Evolutionary conservation across 2,888 invertebrate species (phyloP).

Genomic region (Microctonus hyperodae): DNA sequence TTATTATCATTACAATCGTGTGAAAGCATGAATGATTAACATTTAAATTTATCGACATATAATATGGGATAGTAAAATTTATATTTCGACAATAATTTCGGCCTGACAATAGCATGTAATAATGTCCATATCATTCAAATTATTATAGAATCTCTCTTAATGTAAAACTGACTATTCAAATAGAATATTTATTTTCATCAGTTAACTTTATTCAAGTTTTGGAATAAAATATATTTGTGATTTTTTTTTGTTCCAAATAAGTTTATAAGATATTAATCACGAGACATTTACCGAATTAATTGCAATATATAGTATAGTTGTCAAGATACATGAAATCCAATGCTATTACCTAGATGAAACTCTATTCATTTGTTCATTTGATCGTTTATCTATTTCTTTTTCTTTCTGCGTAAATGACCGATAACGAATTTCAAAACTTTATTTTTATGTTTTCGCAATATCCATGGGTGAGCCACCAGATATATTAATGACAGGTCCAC

Average conservation of each 20-base stretch:
- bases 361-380: neutral
- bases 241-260: too few relatives aligned
- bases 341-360: neutral
- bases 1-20: neutral
- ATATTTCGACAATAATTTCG: too few relatives aligned
- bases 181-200: too few relatives aligned
- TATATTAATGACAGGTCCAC: conserved; percentile 48
- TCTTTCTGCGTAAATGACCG: neutral
- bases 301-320: neutral
- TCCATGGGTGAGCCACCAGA: conserved; percentile 61
- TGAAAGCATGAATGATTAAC: neutral
- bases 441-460: conserved; percentile 60
- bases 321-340: neutral
- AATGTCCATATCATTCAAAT: too few relatives aligned
- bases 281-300: neutral
- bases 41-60: neutral
- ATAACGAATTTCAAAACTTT: neutral
- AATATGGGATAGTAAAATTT: neutral
- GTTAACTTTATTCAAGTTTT: too few relatives aligned
- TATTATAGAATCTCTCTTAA: too few relatives aligned
- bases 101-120: too few relatives aligned
- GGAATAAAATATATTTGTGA: too few relatives aligned
- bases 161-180: too few relatives aligned
- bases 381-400: neutral
- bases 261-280: too few relatives aligned